Evolutionary conservation across 2,113 vertebrate genomes (phyloP), one percentile per base, ranked within the genome.

Genomic region (Thunnus thynnus): DNA sequence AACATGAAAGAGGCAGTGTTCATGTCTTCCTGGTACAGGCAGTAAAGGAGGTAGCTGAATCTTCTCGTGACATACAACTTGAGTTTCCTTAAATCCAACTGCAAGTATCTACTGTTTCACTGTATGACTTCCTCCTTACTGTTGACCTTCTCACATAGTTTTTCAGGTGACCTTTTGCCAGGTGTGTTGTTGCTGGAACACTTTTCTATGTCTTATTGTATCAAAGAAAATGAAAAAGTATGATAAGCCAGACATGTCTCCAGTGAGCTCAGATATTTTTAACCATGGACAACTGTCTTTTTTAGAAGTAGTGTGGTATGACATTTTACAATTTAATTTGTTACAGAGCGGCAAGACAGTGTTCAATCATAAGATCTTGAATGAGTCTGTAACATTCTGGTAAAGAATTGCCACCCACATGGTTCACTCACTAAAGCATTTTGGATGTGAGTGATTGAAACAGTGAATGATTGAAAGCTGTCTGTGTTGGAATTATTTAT

Each of bases 41-140:
- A 57, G 18, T 67, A 27, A 57, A 80, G 10, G 41, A 56, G 60
- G 44, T 16, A 47, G 4, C 3, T 30, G 6, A 2, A 22, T 17
- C 32, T 18, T 80, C 8, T 62, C 8, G 1, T 20, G 22, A 41
- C 56, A 80, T 80, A 27, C 20, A 68, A 8, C 18, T 36, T 11
- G 4, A 16, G 17, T 10, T 84, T 81, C 69, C 77, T 80, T 13
- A 44, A 61, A 72, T 4, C 17, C 14, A 11, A n/a, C 18, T 48
- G n/a, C 13, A 58, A 6, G 36, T 57, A 56, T 78, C 50, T 20
- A n/a, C 47, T 52, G 56, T 68, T 55, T 47, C 7, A 22, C 50
- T 30, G 51, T 44, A 77, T 8, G 22, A 65, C 58, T 84, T 79
- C 82, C 82, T 69, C 44, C 57, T 64, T 44, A 51, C 50, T 52